Base-by-base conservation (phyloP, 2,797 vertebrate genomes). In the Scomberomorus guttatus region DNA sequence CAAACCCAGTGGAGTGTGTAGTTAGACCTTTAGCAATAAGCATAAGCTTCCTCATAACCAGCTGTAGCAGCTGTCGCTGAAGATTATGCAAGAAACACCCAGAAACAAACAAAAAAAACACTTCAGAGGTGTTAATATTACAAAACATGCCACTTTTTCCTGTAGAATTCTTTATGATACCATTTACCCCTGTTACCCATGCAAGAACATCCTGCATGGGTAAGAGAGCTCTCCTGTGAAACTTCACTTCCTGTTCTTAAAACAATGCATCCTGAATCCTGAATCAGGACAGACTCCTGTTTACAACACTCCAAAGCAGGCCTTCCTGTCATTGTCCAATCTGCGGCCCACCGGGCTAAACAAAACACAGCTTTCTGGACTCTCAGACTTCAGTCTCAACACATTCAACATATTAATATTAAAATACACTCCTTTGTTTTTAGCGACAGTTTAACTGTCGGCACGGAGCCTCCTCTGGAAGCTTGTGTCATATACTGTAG, bases 251-350 rank as follows among this genome's bases (percentile, higher is more conserved):
- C 94, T 93, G 84, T 32, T 6, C 70, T 80, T 81, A 73, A 89
- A 91, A 93, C 93, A 95, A 94, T 92, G 87, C 66, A n/a, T 75
- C 57, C 52, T 56, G 85, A 91, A 90, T 87, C 82, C 86, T 87
- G 82, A 70, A 82, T 82, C 83, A 73, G 75, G 82, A 88, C 75
- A 81, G 73, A 18, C 83, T 74, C 67, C 20, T 92, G 91, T 93
- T 93, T 93, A 91, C 78, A 89, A 54, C 48, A 42, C 54, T 54
- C 59, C 70, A 75, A 73, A 87, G 80, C 82, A 77, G 73, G 55
- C 63, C 78, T 94, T 95, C 95, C 95, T 93, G 92, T 87, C 79
- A 93, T 95, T 95, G 95, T 95, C 85, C 58, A 79, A 64, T 27
- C 78, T 75, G 70, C 42, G 39, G 69, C 77, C 24, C 37, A 74